Base-by-base conservation (phyloP, 2,888 invertebrate genomes). In the Meloe dianella region DNA sequence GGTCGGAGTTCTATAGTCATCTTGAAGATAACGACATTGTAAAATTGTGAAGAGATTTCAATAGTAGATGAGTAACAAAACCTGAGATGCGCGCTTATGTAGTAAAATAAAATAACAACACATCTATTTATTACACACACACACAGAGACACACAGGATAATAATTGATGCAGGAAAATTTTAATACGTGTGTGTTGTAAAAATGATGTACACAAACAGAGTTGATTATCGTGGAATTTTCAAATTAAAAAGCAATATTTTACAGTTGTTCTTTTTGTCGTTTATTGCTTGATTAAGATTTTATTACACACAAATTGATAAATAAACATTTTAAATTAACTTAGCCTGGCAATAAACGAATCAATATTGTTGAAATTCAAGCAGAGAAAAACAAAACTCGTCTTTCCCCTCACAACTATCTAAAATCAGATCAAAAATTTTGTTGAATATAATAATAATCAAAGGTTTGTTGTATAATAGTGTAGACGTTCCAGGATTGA, bases 1-100 rank as follows among this genome's bases (percentile, higher is more conserved):
- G 65, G 72, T 61, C 56, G 59, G 47, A 51, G 20, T 38, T 41
- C 57, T 29, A 24, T 30, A n/a, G 29, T 27, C 57, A 59, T 60
- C 17, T 20, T 59, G 63, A 60, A 63, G 66, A 65, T 51, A 35
- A 54, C 22, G 41, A 38, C 41, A 63, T 32, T 32, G 59, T 68
- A 64, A 68, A 64, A 71, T 61, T 58, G 63, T 66, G 64, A n/a
- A 69, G 73, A 69, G 75, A 74, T 70, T 72, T 65, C 68, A 72
- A 73, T 73, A 73, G 67, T 73, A 64, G 69, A 69, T 68, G 61
- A 68, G 72, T 67, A 72, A 74, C 71, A 71, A 73, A 73, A 74
- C 74, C 72, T 64, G 70, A 54, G 20, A n/a, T 10, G n/a, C n/a
- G 57, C 30, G 9, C 9, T 32, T n/a, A 30, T 9, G 7, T 9